Evolutionary conservation across 2,113 vertebrate genomes (phyloP), one percentile per base, ranked within the genome.

Genomic region (Okapia johnstoni): DNA sequence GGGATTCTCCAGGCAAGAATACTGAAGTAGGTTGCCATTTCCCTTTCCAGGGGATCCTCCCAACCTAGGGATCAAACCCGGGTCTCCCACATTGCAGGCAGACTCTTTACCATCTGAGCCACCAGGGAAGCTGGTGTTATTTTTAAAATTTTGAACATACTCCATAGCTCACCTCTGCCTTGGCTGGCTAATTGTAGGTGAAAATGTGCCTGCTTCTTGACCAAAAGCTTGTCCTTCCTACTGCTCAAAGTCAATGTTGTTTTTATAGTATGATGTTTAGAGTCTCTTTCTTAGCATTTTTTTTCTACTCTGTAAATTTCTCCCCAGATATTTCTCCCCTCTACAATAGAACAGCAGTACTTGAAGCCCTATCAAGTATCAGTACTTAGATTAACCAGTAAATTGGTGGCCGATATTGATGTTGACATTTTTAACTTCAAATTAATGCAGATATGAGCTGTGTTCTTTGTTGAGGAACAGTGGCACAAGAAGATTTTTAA

Each of bases 171-270:
- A 52, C 88, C 54, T 57, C 30, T 50, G 76, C 33, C 52, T 76
- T 33, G n/a, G 55, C 57, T 89, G 43, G 73, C 12, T 4, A 17
- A 16, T 54, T 93, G 26, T 36, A 60, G 57, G 30, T 93, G 48
- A 92, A 54, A 96, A 85, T 60, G 6, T 83, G 50, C 12, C 85
- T 58, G 2, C 46, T 28, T 85, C 30, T 63, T 70, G n/a, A 8
- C 40, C 48, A 36, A 85, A 81, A 89, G 14, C 33, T 80, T 90
- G 92, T 94, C 89, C 88, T 97, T 97, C 80, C 87, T 92, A 57
- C 23, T 93, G n/a, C 55, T 85, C 80, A 97, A 79, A 93, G 96
- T 92, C 92, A 84, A 17, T 66, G 54, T 61, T 96, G 89, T 95
- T 96, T 97, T 93, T 83, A 81, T 48, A 84, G 43, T 46, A 1